Evolutionary conservation across 1,140 invertebrate genomes (phyloP).

Genomic region (Homarus americanus): DNA sequence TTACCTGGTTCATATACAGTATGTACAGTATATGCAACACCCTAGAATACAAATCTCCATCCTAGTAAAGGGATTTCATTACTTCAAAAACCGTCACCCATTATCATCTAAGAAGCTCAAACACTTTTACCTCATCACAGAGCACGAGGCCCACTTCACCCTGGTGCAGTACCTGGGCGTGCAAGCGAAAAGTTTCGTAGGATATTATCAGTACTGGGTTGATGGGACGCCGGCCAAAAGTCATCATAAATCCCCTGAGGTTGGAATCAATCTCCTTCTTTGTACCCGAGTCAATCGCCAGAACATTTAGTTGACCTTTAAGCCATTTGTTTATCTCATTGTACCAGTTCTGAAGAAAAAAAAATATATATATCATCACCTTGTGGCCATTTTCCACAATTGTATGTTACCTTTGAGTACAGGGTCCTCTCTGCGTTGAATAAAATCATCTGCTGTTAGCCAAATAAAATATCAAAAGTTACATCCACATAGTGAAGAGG

Average conservation of each 20-base stretch:
- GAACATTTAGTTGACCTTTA: constrained; percentile 86
- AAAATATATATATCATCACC: not conserved
- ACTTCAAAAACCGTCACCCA: too few relatives aligned
- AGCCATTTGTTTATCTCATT: constrained; percentile 99
- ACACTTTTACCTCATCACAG: constrained; percentile 91
- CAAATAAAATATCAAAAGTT: too few relatives aligned
- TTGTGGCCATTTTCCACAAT: not conserved
- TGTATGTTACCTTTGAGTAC: too few relatives aligned
- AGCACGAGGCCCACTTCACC: constrained; percentile 96
- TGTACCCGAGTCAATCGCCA: constrained; percentile 95
- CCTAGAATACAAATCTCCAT: too few relatives aligned
- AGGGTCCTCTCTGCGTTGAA: too few relatives aligned
- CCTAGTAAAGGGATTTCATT: too few relatives aligned
- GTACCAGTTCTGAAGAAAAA: constrained; percentile 91
- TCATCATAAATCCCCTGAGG: constrained; percentile 82
- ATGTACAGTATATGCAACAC: too few relatives aligned
- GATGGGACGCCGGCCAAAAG: constrained; percentile 83
- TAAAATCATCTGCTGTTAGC: too few relatives aligned
- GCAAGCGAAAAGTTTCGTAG: constrained; percentile 98
- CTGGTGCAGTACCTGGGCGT: constrained; percentile 91
- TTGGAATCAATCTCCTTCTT: constrained; percentile 93
- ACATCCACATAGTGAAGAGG: too few relatives aligned
- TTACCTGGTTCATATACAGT: too few relatives aligned
- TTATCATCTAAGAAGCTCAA: too few relatives aligned
- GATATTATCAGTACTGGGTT: constrained; percentile 98